Evolutionary conservation across 2,888 invertebrate species (phyloP).

Genomic region (Neuroscelio doddi): DNA sequence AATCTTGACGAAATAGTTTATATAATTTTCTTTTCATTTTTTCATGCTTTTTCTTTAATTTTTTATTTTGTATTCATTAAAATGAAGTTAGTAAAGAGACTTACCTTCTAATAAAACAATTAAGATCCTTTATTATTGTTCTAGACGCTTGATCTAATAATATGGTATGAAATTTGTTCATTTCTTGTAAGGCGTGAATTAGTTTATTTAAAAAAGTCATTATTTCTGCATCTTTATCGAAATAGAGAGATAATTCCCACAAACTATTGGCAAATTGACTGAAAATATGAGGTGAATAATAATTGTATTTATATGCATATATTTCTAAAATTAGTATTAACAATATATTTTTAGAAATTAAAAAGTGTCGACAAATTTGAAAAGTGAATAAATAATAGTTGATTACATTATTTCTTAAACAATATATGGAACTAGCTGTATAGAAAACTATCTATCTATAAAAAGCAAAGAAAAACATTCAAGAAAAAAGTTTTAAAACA

Average conservation of each 20-base stretch:
- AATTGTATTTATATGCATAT: conserved; percentile 26
- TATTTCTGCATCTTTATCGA: conserved; percentile 87
- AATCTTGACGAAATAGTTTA: too few species aligned
- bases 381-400: too few species aligned
- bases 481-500: too few species aligned
- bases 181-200: conserved; percentile 88
- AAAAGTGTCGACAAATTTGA: too few species aligned
- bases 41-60: too few species aligned
- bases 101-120: conserved; percentile 91
- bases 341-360: conserved; percentile 29
- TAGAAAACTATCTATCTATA: too few species aligned
- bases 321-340: conserved; percentile 15
- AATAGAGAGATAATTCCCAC: conserved; percentile 92
- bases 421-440: too few species aligned
- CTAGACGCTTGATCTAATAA: conserved; percentile 93
- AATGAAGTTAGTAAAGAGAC: too few species aligned
- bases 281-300: conserved; percentile 43
- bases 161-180: conserved; percentile 94
- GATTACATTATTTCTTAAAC: too few species aligned
- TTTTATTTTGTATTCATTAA: too few species aligned
- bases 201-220: conserved; percentile 86
- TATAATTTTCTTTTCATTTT: too few species aligned
- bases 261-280: conserved; percentile 89
- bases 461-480: too few species aligned
- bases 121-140: conserved; percentile 91